phyloP scores from a whole-genome alignment of 2,113 vertebrate genomes.

The Piprites chloris region DNA sequence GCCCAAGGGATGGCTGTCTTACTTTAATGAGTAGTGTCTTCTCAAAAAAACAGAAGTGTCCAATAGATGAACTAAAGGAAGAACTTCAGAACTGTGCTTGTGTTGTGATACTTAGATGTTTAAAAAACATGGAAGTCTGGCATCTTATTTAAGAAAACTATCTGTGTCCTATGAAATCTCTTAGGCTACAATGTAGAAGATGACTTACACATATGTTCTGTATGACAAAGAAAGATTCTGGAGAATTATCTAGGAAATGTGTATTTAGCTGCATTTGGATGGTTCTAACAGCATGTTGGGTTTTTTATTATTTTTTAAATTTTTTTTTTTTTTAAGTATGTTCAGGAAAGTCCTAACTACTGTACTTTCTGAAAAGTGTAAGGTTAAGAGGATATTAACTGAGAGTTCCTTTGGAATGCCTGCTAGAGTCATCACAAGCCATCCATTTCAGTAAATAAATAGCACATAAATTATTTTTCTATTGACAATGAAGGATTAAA shows the following conservation, averaged over 20 bases:
- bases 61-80: neutral
- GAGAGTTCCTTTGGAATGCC: neutral
- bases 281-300: neutral
- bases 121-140: neutral
- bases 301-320: too few relatives aligned
- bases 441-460: neutral
- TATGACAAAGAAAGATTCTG: neutral
- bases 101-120: neutral
- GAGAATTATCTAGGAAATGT: neutral
- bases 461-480: neutral
- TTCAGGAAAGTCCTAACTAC: neutral
- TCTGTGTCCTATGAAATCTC: neutral
- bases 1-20: neutral
- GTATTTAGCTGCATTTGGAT: neutral
- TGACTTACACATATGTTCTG: neutral
- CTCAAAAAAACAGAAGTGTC: neutral
- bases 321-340: neutral
- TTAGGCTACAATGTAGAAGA: neutral
- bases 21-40: neutral
- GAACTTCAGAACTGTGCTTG: neutral
- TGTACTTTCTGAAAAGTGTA: neutral
- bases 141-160: neutral
- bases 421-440: neutral
- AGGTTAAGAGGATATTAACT: neutral
- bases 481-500: neutral